Base-by-base conservation (phyloP, 2,113 vertebrate species). In the Lepus timidus region DNA sequence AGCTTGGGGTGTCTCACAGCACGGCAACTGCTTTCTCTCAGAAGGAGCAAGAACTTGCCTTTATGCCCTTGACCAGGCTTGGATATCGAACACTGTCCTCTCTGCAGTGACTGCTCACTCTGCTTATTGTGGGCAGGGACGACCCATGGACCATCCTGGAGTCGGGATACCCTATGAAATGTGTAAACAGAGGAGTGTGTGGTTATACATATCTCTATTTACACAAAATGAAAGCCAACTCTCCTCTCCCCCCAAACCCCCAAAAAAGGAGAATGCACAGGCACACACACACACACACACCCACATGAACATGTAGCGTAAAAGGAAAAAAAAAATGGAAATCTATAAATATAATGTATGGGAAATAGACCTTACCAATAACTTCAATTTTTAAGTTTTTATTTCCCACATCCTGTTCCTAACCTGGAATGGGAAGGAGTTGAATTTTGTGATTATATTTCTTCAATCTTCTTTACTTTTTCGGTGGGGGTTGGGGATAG, bases 281-380 rank as follows among this genome's bases (percentile, higher is more conserved):
- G 4, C 29, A 33, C 25, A 70, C 17, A 17, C 9, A 44, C 61
- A 6, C 39, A 39, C 27, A 70, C 36, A 55, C 1, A 29, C 14
- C 9, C 4, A 20, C 10, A 6, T 2, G 20, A 3, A 33, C 0
- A 8, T 2, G 7, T 23, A n/a, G 68, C 61, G 20, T 49, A 23
- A 67, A 19, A 23, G 14, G 29, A 39, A 71, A 27, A 71, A 71
- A 27, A 25, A 33, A n/a, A 19, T 49, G 7, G 87, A 81, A 73
- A 6, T 31, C 55, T 49, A 16, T 81, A n/a, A 82, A 39, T 49
- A 16, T 14, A 73, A 73, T 22, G 13, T 16, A 49, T 4, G 12
- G 74, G 51, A 52, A 91, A 51, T 12, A 76, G 92, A 31, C 31
- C 31, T 11, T 31, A 52, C 9, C 25, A 8, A 4, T 11, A 33